Evolutionary conservation across 2,797 vertebrate species (phyloP).

Genomic region (Borostomias antarcticus): DNA sequence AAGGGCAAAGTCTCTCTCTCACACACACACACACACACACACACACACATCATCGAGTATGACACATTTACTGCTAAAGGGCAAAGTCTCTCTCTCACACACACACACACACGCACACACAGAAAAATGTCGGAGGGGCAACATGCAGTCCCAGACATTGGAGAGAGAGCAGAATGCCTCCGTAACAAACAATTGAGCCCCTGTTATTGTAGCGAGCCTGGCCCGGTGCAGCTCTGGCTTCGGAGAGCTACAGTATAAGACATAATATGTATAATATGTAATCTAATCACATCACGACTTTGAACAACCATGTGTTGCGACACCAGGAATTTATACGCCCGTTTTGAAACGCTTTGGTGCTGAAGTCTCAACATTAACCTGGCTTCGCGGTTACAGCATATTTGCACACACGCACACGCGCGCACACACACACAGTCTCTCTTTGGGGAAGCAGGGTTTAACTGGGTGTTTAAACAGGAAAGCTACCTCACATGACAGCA

Average conservation of each 20-base stretch:
- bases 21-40: background rate
- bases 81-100: no score
- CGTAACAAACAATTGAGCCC: background rate
- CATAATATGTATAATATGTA: slow-evolving; percentile 16
- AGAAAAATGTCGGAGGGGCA: background rate
- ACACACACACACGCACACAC: slow-evolving; percentile 15
- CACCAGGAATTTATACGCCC: background rate
- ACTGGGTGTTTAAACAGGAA: slow-evolving; percentile 27
- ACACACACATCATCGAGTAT: background rate
- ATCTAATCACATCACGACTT: slow-evolving; percentile 5
- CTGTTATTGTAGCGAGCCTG: background rate
- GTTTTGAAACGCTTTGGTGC: slow-evolving; percentile 10
- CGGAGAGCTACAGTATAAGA: no score
- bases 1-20: no score
- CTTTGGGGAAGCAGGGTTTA: background rate
- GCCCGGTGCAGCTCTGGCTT: slow-evolving; percentile 1
- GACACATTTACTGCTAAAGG: background rate
- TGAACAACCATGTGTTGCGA: background rate
- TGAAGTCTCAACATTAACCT: no score
- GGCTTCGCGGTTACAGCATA: no score
- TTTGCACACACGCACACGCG: no score
- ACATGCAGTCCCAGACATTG: background rate
- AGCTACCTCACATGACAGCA: slow-evolving; percentile 47
- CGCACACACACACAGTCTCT: slow-evolving; percentile 19
- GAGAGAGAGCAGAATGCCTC: background rate